Evolutionary conservation across 2,113 vertebrate species (phyloP).

Genomic region (Fregata magnificens): DNA sequence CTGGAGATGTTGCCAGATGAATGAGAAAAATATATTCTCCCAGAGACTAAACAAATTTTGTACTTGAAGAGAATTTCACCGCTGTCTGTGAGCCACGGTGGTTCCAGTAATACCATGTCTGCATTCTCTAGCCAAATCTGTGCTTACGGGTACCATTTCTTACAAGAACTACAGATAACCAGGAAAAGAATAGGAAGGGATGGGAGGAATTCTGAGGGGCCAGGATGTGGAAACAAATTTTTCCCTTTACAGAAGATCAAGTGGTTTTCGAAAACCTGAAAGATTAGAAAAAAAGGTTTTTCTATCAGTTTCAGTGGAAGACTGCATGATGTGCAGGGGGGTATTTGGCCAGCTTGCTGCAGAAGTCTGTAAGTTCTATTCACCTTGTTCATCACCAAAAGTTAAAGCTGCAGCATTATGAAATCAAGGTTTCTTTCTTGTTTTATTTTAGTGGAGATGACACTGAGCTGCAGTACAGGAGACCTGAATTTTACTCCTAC

Average conservation of each 20-base stretch:
- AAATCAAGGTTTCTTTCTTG: background rate
- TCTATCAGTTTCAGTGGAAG: background rate
- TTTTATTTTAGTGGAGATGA: background rate
- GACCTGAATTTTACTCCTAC: background rate
- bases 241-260: background rate
- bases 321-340: background rate
- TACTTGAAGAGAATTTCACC: background rate
- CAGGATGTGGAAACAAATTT: background rate
- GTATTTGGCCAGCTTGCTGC: background rate
- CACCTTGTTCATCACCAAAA: background rate
- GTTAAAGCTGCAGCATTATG: background rate
- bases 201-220: background rate
- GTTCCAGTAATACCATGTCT: background rate
- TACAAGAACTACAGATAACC: background rate
- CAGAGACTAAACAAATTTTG: background rate
- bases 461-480: background rate
- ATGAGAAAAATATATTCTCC: background rate
- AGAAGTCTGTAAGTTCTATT: background rate
- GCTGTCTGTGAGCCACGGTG: background rate
- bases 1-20: background rate
- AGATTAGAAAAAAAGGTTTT: background rate
- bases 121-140: background rate
- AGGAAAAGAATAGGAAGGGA: background rate
- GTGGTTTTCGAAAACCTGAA: background rate
- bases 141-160: background rate